Evolutionary conservation across 2,113 vertebrate species (phyloP), one percentile per base, ranked within the genome.

Genomic region (Chinchilla lanigera): DNA sequence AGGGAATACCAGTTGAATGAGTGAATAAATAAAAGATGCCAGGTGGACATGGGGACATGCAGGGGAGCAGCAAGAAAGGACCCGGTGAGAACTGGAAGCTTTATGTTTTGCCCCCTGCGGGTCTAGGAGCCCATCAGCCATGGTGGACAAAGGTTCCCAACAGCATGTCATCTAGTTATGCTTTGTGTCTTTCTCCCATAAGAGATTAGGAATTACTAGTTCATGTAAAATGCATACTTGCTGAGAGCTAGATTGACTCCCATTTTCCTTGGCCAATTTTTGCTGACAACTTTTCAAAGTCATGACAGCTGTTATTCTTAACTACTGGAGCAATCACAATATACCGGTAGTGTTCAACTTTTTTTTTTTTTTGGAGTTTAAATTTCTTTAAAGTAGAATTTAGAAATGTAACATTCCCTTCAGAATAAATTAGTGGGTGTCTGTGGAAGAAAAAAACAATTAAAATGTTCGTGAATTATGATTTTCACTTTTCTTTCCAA

Each of bases 361-460:
- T 73, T 93, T 60, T 24, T 58, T 60, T 60, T 78, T 50, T 35
- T 85, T 58, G 26, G 88, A 82, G 56, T 89, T 71, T 93, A 56
- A 89, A 67, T 81, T 87, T 89, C 86, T 95, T 96, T 83, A 86
- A 89, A 91, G 91, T 75, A 83, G 30, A 93, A 58, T 58, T 93
- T 97, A 89, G 86, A 97, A 97, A 69, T n/a, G 52, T 58, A 63
- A 90, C 54, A 83, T 67, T 75, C 50, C 75, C 61, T 97, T 93
- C 61, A 80, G 95, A 97, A 94, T 94, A 97, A 93, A 96, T 97
- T 84, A 95, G 80, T 58, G 63, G 47, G 65, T 67, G 56, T 90
- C 92, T 90, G 56, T 60, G 58, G 88, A 71, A 96, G 93, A 67
- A 52, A 92, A 63, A 97, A 85, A 78, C 75, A 96, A 73, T 67